Evolutionary conservation across 2,113 vertebrate species (phyloP), one percentile per base, ranked within the genome.

Genomic region (Lycaon pictus): DNA sequence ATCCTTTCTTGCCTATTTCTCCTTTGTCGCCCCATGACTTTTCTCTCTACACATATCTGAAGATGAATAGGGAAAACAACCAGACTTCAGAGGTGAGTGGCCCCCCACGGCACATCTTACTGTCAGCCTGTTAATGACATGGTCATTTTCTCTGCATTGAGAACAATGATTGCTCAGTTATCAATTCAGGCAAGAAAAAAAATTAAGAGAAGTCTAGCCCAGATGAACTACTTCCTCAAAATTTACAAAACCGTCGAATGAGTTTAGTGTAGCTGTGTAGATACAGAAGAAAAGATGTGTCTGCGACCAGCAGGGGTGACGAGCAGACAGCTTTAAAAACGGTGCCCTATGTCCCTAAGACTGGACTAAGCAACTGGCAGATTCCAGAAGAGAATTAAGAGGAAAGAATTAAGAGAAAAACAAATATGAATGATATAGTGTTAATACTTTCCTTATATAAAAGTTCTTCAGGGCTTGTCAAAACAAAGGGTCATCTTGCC

Each of bases 401-500:
- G 60, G 53, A 91, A 92, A 94, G 60, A 81, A 74, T 63, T 35
- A 29, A 88, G 23, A 77, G 17, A 62, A 65, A 95, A 82, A 60
- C 11, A 43, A 92, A 79, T 56, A 55, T 2, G 43, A 63, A 79
- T 93, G 58, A 71, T 23, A 22, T 72, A 82, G 84, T 76, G 82
- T 19, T 69, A 82, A 67, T 71, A 51, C 16, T 62, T 93, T 60
- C 87, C 51, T 92, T 74, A 51, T 71, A 89, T 89, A 69, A 71
- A 94, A 86, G 87, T 60, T 92, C 77, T 90, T 95, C 25, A 19
- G 19, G 4, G 13, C 32, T 84, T 58, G 7, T 87, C 51, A 43
- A 67, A 67, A 96, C 58, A 72, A 93, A 93, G 69, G 77, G 22
- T 35, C 23, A n/a, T 15, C 51, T 96, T 94, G 48, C 76, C 71